Percentiles rank a stretch among this genome's conserved stretches.
These are phyloP conservation scores for Antennarius maculatus DNA, from an alignment of 2,797 vertebrate species.

Conservation along the genomic window DNA sequence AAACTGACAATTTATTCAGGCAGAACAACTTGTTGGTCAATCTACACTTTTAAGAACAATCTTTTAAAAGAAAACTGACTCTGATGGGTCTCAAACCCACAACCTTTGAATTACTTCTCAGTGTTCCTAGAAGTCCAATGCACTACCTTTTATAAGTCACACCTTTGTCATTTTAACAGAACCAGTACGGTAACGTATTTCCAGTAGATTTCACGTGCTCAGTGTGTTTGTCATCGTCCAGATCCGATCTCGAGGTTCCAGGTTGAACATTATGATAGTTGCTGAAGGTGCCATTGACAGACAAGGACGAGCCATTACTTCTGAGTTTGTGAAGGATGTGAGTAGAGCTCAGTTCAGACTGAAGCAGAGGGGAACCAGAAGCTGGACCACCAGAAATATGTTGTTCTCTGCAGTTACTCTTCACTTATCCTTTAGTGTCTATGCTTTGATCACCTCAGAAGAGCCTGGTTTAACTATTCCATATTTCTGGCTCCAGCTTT, in stretches of 20 bases:
- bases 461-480: too few species aligned
- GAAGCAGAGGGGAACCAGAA: conserved; percentile 56
- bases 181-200: too few species aligned
- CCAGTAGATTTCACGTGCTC: neutral
- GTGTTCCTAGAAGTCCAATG: conserved; percentile 88
- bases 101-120: conserved; percentile 70
- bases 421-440: too few species aligned
- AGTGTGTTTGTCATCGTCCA: conserved; percentile 67
- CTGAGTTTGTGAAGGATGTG: conserved; percentile 85
- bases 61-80: too few species aligned
- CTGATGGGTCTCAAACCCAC: conserved; percentile 71
- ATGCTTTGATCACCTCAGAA: too few species aligned
- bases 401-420: too few species aligned
- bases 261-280: conserved; percentile 94
- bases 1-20: too few species aligned
- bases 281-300: conserved; percentile 90
- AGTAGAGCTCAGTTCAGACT: conserved; percentile 67
- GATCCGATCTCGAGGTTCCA: conserved; percentile 88
- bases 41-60: too few species aligned
- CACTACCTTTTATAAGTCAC: conserved; percentile 25
- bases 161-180: too few species aligned
- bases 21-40: too few species aligned
- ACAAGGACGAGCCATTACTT: conserved; percentile 85
- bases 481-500: conserved; percentile 39
- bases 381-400: conserved; percentile 40